These are phyloP conservation scores for Synanthedon formicaeformis DNA, from an alignment of 2,888 invertebrate genomes.

Conservation along the genomic window DNA sequence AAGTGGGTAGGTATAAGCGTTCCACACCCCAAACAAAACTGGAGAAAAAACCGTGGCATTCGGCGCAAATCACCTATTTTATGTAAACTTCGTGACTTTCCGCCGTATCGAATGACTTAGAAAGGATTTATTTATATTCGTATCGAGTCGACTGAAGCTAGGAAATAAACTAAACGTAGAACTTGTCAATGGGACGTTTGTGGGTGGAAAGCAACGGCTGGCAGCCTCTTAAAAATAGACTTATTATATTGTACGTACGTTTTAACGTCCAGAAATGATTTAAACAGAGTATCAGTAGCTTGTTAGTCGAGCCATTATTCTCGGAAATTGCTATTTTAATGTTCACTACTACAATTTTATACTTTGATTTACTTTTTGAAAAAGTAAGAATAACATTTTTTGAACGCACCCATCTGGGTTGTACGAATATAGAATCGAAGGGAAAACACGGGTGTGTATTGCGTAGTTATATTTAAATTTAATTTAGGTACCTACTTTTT, in stretches of 20 bases:
- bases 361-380: background rate
- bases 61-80: slow-evolving; percentile 65
- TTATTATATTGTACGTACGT: slow-evolving; percentile 12
- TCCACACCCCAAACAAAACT: slow-evolving; percentile 38
- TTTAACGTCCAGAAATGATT: slow-evolving; percentile 33
- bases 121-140: slow-evolving; percentile 62
- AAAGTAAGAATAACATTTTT: background rate
- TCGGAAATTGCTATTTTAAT: slow-evolving; percentile 8
- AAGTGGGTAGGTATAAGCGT: slow-evolving; percentile 30
- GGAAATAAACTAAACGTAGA: slow-evolving; percentile 25
- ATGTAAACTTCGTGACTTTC: slow-evolving; percentile 70
- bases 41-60: slow-evolving; percentile 49
- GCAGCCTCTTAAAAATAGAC: slow-evolving; percentile 3
- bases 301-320: slow-evolving; percentile 34
- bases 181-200: slow-evolving; percentile 42
- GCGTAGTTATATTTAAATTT: no score
- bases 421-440: no score
- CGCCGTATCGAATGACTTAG: slow-evolving; percentile 66
- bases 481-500: no score
- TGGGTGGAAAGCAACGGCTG: slow-evolving; percentile 19
- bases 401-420: background rate
- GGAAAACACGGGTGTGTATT: no score
- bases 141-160: slow-evolving; percentile 24
- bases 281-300: slow-evolving; percentile 32
- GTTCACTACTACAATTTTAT: slow-evolving; percentile 5